Conservation (phyloP, 2,797 vertebrate genomes). For the Silurus aristotelis region DNA sequence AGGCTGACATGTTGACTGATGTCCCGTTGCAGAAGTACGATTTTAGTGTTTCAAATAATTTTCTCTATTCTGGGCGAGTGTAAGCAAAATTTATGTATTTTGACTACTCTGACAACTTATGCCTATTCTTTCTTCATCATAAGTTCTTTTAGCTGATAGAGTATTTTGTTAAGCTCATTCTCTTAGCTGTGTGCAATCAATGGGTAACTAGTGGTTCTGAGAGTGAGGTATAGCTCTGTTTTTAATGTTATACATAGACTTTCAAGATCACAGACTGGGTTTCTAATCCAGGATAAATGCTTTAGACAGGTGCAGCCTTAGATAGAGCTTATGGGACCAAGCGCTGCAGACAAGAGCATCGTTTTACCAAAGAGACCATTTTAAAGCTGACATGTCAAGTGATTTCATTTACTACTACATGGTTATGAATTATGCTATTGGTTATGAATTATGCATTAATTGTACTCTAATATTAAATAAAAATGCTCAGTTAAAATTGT, state of each 20-base stretch:
- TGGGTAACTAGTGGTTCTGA: background rate
- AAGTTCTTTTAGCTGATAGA: background rate
- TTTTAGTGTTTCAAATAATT: background rate
- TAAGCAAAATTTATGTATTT: background rate
- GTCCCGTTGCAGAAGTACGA: background rate
- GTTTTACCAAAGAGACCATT: background rate
- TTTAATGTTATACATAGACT: background rate
- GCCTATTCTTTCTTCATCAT: background rate
- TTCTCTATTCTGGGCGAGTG: background rate
- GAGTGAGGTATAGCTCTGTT: background rate
- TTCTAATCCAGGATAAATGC: conserved; percentile 68
- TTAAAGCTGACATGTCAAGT: background rate
- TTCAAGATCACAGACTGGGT: conserved; percentile 34
- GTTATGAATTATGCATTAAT: background rate
- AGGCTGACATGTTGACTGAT: background rate
- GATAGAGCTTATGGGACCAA: conserved; percentile 46
- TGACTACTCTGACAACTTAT: background rate
- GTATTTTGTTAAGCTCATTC: background rate
- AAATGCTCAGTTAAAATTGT: background rate
- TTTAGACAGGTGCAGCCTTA: conserved; percentile 64
- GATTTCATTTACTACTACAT: background rate
- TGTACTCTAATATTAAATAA: background rate
- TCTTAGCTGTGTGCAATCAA: background rate
- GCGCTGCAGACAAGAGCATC: background rate
- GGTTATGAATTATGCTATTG: background rate